Percentiles rank a stretch among this genome's conserved stretches.
Evolutionary conservation across 2,113 vertebrate species (phyloP).

Genomic region (Gymnarchus niloticus): DNA sequence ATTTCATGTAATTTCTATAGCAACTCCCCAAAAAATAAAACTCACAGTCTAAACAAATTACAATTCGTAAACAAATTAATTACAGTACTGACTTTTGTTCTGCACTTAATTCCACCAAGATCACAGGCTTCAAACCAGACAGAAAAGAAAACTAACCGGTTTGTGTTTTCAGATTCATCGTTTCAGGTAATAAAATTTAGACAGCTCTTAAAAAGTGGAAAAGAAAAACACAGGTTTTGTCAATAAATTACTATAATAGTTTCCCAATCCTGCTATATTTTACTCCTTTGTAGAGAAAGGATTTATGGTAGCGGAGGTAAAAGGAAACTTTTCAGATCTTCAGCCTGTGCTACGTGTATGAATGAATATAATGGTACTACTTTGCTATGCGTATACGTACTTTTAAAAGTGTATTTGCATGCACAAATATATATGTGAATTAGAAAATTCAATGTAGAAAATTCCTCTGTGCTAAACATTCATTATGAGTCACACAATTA

Average conservation of each 20-base stretch:
- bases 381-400: background rate
- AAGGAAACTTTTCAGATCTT: constrained; percentile 18
- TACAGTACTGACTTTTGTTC: background rate
- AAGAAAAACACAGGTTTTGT: constrained; percentile 39
- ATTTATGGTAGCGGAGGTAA: constrained; percentile 13
- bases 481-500: background rate
- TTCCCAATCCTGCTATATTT: constrained; percentile 34
- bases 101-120: background rate
- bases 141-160: constrained; percentile 27
- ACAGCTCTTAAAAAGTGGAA: constrained; percentile 44
- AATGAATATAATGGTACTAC: constrained; percentile 28
- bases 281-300: constrained; percentile 36
- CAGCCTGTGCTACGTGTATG: constrained; percentile 23
- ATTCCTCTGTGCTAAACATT: background rate
- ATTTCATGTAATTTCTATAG: background rate
- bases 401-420: constrained; percentile 37
- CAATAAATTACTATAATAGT: constrained; percentile 40
- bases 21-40: background rate
- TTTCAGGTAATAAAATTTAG: constrained; percentile 47
- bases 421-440: background rate
- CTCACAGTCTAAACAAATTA: constrained; percentile 41
- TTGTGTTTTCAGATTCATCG: constrained; percentile 31
- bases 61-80: constrained; percentile 34
- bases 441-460: background rate
- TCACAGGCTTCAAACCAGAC: background rate